Percentiles rank a stretch among this genome's conserved stretches.
Evolutionary conservation across 2,888 invertebrate genomes (phyloP).

Genomic region (Aphodius sticticus): DNA sequence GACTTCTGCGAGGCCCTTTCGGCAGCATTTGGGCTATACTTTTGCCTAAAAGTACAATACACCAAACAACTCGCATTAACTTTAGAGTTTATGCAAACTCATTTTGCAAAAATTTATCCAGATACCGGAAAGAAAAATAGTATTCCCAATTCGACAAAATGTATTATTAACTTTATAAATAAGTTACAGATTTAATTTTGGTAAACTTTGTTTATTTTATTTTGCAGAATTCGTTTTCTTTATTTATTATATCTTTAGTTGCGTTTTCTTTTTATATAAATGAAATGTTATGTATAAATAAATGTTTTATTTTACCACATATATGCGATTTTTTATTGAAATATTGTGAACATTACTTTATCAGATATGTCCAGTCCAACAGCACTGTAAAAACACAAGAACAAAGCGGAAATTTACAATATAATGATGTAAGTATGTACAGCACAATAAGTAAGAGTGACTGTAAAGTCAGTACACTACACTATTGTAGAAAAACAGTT

Average conservation of each 20-base stretch:
- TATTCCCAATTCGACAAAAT: neutral
- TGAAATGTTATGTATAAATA: neutral
- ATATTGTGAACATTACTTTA: neutral
- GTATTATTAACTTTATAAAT: neutral
- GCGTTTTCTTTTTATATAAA: neutral
- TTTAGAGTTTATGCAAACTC: neutral
- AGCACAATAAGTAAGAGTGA: neutral
- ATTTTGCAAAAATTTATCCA: neutral
- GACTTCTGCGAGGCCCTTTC: neutral
- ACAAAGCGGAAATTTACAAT: neutral
- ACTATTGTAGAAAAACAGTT: neutral
- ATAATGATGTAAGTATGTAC: neutral
- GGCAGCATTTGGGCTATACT: neutral
- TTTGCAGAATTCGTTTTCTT: neutral
- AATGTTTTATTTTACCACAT: neutral
- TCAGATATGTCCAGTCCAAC: slow-evolving; percentile 4
- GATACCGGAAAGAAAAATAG: neutral
- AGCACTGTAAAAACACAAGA: neutral
- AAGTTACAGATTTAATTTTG: neutral
- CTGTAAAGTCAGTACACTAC: neutral
- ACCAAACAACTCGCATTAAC: neutral
- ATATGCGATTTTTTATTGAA: neutral
- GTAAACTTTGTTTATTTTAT: neutral
- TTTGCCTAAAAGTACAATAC: neutral
- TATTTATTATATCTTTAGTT: neutral